Evolutionary conservation across 2,797 vertebrate species (phyloP).

Genomic region (Sitta carolinensis): DNA sequence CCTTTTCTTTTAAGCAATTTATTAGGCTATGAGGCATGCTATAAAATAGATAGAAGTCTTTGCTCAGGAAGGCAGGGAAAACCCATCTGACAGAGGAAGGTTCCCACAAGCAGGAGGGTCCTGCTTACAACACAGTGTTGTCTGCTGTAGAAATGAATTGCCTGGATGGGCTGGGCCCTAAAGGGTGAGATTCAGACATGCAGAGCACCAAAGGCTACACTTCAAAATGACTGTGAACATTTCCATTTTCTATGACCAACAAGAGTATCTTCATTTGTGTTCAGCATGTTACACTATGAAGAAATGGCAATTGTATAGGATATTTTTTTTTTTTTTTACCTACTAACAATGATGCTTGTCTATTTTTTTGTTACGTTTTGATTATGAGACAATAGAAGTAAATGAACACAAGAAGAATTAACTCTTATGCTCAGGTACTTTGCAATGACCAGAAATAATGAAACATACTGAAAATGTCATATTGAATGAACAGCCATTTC

Average conservation of each 20-base stretch:
- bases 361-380: background rate
- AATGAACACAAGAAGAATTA: background rate
- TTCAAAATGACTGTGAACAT: background rate
- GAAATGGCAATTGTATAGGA: background rate
- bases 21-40: background rate
- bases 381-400: background rate
- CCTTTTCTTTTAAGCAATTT: background rate
- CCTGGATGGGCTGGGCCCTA: background rate
- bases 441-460: background rate
- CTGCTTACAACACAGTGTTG: background rate
- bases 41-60: background rate
- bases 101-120: background rate
- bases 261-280: background rate
- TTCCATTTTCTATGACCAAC: background rate
- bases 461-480: background rate
- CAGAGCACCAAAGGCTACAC: background rate
- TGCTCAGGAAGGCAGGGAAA: background rate
- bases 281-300: background rate
- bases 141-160: background rate
- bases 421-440: background rate
- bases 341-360: background rate
- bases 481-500: background rate
- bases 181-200: background rate
- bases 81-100: background rate
- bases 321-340: background rate